Evolutionary conservation across 2,888 invertebrate species (phyloP), one percentile per base, ranked within the genome.

Genomic region (Eupithecia tripunctaria): DNA sequence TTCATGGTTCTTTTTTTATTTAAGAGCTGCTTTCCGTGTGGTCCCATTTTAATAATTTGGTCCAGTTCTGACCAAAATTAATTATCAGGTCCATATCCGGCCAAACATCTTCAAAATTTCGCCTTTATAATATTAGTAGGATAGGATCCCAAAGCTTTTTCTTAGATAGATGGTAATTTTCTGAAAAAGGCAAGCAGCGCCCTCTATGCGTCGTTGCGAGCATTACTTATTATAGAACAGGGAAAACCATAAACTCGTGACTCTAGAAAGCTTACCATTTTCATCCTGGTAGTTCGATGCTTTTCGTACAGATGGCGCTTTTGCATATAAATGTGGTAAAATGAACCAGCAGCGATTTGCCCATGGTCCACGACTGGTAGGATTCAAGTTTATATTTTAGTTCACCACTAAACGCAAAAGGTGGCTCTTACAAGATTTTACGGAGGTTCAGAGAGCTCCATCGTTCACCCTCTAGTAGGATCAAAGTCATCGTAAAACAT

Each of bases 291-390:
- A 63, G 56, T 56, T 56, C 64, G 38, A 36, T 10, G 14, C 25
- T 56, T 64, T 64, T 64, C 64, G 1, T 21, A 56, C 15, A 67
- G 67, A 67, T 67, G 51, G 67, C 51, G 32, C 29, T 67, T 51
- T 51, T 21, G 64, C 18, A 63, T 36, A 2, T 2, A 18, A 38
- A 7, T 0, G n/a, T 38, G 38, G n/a, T n/a, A 25, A n/a, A 12
- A 4, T 25, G 12, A 12, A 12, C 56, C 56, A 25, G 12, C 56
- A 56, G 21, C 25, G 14, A 25, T 47, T 47, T 47, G 21, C 21
- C 4, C 4, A 21, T 12, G 21, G 51, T 25, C 25, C 56, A 25
- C 12, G 25, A 14, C 25, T 14, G 56, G n/a, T 47, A n/a, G 47
- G n/a, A 47, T 47, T 47, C 51, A 25, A 25, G 25, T 14, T 51